Percentiles rank a stretch among this genome's conserved stretches.
phyloP scores from a whole-genome alignment of 2,797 vertebrate genomes.

The Syncerus caffer region DNA sequence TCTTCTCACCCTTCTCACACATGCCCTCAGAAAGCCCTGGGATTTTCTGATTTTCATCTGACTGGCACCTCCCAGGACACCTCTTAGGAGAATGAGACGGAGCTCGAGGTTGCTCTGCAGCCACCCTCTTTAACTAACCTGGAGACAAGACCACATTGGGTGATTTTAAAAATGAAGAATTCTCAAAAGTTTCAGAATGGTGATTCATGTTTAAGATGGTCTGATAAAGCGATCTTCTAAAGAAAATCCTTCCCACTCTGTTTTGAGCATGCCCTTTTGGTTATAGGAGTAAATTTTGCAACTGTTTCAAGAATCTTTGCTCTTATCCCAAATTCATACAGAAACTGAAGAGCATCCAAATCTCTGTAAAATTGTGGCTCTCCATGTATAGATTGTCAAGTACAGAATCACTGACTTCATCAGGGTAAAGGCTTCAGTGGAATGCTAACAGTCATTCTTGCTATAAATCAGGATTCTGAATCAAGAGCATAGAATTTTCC shows the following conservation, averaged over 20 bases:
- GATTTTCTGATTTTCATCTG: background rate
- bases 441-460: background rate
- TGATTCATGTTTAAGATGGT: background rate
- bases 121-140: background rate
- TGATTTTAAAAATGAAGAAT: background rate
- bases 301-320: background rate
- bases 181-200: background rate
- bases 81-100: background rate
- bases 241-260: background rate
- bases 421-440: background rate
- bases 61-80: background rate
- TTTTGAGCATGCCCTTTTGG: background rate
- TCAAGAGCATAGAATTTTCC: background rate
- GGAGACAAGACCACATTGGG: background rate
- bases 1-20: background rate
- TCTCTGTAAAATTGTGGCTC: background rate
- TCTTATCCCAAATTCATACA: background rate
- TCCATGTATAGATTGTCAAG: background rate
- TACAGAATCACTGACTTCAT: constrained; percentile 16
- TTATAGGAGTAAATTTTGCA: background rate
- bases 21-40: background rate
- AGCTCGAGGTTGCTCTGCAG: background rate
- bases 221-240: background rate
- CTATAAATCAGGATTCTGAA: background rate
- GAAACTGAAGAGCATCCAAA: constrained; percentile 18